Conservation (phyloP, 2,888 invertebrate genomes). For the Eudemis profundana region DNA sequence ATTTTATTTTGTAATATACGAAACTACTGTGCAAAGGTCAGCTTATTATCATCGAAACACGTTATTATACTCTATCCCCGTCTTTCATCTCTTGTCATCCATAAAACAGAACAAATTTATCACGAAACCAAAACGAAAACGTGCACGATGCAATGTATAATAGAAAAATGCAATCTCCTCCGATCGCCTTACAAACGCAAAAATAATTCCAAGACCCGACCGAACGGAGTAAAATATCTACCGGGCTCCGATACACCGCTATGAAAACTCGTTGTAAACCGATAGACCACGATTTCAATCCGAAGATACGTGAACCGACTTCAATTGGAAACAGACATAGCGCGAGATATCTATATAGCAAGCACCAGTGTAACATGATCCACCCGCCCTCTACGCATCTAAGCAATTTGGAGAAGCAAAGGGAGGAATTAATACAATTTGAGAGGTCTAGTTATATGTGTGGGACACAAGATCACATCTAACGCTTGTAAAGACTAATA, state of each 20-base stretch:
- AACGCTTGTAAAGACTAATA: conserved; percentile 43
- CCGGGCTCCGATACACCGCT: conserved; percentile 42
- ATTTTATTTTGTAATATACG: no score
- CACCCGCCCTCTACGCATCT: conserved; percentile 2
- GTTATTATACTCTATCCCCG: background rate
- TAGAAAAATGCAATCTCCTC: conserved; percentile 42
- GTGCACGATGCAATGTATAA: conserved; percentile 35
- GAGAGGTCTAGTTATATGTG: conserved; percentile 29
- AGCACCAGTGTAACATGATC: conserved; percentile 28
- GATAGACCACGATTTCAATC: conserved; percentile 63
- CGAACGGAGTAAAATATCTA: conserved; percentile 41
- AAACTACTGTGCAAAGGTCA: no score
- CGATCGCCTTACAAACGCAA: conserved; percentile 42
- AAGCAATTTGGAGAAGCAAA: background rate
- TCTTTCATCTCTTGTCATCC: background rate
- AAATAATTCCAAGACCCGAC: conserved; percentile 38
- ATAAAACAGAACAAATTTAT: background rate
- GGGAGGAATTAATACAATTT: conserved; percentile 8
- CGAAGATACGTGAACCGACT: conserved; percentile 58
- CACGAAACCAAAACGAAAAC: conserved; percentile 13
- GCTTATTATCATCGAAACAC: background rate
- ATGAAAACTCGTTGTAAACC: conserved; percentile 57
- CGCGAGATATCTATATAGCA: conserved; percentile 30
- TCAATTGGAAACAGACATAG: conserved; percentile 43
- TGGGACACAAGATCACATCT: conserved; percentile 37